Percentiles rank a stretch among this genome's conserved stretches.
phyloP scores from a whole-genome alignment of 2,888 invertebrate genomes.

The Linhomoeus sp. region DNA sequence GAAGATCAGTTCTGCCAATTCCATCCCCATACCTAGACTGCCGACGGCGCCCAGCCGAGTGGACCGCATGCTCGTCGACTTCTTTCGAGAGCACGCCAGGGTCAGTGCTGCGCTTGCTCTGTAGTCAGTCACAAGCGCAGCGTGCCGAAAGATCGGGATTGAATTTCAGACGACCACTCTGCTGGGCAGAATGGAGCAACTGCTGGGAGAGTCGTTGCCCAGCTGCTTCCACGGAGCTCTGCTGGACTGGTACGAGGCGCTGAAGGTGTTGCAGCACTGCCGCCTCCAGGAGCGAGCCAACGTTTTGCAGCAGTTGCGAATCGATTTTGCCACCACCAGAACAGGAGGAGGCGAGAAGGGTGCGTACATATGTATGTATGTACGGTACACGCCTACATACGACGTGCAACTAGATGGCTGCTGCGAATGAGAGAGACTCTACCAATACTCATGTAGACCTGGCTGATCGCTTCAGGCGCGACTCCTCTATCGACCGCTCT shows the following conservation, averaged over 20 bases:
- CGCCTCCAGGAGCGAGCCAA: slow-evolving; percentile 49
- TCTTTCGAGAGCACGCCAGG: slow-evolving; percentile 49
- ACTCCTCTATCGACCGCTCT: slow-evolving; percentile 49
- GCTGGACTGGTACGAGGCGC: slow-evolving; percentile 49
- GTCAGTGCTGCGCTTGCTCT: slow-evolving; percentile 20
- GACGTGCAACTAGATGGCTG: too few relatives aligned
- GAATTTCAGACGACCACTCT: slow-evolving; percentile 46
- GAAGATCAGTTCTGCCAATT: slow-evolving; percentile 55
- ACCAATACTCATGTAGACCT: too few relatives aligned
- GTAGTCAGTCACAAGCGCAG: background rate
- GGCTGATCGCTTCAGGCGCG: slow-evolving; percentile 40
- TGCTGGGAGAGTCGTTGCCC: slow-evolving; percentile 45
- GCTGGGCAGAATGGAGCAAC: slow-evolving; percentile 52
- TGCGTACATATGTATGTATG: too few relatives aligned
- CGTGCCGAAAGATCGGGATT: too few relatives aligned
- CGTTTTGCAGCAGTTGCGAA: too few relatives aligned
- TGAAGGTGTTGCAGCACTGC: slow-evolving; percentile 49
- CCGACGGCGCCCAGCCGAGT: slow-evolving; percentile 55
- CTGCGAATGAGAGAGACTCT: too few relatives aligned
- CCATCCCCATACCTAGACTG: slow-evolving; percentile 50
- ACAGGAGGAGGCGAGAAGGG: too few relatives aligned
- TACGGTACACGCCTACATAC: too few relatives aligned
- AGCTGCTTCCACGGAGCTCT: slow-evolving; percentile 46
- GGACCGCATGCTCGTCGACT: slow-evolving; percentile 56
- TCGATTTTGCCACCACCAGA: too few relatives aligned